phyloP scores from a whole-genome alignment of 2,888 invertebrate species.

The Mythimna pallens region DNA sequence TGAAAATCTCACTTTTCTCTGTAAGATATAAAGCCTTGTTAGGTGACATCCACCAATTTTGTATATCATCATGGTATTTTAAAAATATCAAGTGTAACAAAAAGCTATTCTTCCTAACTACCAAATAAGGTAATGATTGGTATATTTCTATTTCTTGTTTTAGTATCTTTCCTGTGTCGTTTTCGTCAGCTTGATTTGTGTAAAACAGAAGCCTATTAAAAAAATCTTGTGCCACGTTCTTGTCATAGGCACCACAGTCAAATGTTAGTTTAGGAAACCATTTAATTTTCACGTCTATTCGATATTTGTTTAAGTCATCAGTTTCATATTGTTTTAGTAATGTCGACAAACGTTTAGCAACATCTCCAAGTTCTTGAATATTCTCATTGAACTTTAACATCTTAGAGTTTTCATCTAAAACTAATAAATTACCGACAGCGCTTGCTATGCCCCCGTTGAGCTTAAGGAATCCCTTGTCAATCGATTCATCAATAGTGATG shows the following conservation, averaged over 20 bases:
- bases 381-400: slow-evolving; percentile 12
- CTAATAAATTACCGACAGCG: slow-evolving; percentile 9
- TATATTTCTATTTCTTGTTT: slow-evolving; percentile 7
- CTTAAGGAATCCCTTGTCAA: background rate
- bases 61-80: slow-evolving; percentile 9
- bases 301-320: background rate
- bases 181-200: slow-evolving; percentile 7
- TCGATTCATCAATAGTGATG: slow-evolving; percentile 4
- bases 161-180: background rate
- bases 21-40: background rate
- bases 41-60: slow-evolving; percentile 6
- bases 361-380: slow-evolving; percentile 3
- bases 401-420: background rate
- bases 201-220: slow-evolving; percentile 5
- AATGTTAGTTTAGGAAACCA: slow-evolving; percentile 3
- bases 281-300: slow-evolving; percentile 4
- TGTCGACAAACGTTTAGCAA: background rate
- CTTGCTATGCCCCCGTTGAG: slow-evolving; percentile 7
- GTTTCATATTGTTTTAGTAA: background rate
- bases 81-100: slow-evolving; percentile 6
- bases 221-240: slow-evolving; percentile 1
- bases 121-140: no score
- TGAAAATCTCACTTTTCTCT: background rate
- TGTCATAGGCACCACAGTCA: slow-evolving; percentile 5
- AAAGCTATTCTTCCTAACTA: background rate